Conservation (phyloP, 2,113 vertebrate species). For the Alosa alosa region DNA sequence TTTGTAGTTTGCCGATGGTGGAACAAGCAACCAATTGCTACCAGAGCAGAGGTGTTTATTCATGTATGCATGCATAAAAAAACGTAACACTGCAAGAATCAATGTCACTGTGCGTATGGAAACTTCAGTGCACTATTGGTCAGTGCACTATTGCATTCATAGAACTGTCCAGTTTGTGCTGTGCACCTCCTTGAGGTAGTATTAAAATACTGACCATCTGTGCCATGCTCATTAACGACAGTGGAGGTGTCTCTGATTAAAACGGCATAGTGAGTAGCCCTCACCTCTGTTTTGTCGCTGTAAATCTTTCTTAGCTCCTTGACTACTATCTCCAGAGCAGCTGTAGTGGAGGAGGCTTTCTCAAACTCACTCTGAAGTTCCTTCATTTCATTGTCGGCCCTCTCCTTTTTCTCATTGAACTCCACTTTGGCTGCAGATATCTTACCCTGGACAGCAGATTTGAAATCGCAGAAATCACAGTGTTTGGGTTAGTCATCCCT, state of each 20-base stretch:
- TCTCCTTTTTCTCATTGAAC: slow-evolving; percentile 39
- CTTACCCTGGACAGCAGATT: slow-evolving; percentile 49
- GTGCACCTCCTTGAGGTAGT: background rate
- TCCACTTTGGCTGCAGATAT: slow-evolving; percentile 38
- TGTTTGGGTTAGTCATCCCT: background rate
- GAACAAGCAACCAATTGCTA: too few species aligned
- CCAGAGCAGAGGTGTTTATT: too few species aligned
- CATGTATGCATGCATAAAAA: too few species aligned
- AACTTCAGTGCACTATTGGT: background rate
- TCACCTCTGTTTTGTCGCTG: slow-evolving; percentile 50
- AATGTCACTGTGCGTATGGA: too few species aligned
- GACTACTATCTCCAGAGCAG: slow-evolving; percentile 55
- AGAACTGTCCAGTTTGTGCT: background rate
- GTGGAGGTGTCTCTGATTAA: background rate
- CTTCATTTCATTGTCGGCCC: slow-evolving; percentile 43
- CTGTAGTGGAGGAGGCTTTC: slow-evolving; percentile 44
- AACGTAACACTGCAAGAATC: too few species aligned
- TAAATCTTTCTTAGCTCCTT: slow-evolving; percentile 44
- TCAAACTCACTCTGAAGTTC: slow-evolving; percentile 54
- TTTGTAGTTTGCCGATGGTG: too few species aligned
- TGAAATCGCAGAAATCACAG: background rate
- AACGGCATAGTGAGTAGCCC: background rate
- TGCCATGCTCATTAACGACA: background rate
- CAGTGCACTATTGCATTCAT: background rate
- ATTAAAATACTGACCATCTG: background rate